A percentile compares a stretch with the other conserved stretches of the same genome.
Conservation (phyloP, 2,797 vertebrate genomes). For the Notoglanidium macrostoma region DNA sequence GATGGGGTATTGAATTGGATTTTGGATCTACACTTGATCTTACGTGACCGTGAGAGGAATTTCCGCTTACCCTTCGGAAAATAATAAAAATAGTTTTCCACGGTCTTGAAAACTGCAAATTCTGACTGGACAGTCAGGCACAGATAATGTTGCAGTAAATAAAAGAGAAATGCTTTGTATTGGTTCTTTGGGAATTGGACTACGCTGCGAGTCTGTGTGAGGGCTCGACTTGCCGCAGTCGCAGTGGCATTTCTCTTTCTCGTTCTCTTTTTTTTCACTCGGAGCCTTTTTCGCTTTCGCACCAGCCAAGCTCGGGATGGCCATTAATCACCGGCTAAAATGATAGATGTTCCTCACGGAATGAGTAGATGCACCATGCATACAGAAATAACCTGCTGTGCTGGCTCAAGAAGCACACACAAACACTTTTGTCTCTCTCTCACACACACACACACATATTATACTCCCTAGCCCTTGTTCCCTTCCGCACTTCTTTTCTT, state of each 20-base stretch:
- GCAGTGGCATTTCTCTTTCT: constrained; percentile 48
- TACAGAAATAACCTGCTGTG: constrained; percentile 76
- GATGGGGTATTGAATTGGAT: not conserved
- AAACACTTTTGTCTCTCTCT: constrained; percentile 42
- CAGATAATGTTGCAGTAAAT: constrained; percentile 6
- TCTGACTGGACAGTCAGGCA: not conserved
- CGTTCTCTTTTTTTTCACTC: constrained; percentile 25
- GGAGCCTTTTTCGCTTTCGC: constrained; percentile 52
- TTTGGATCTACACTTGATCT: not conserved
- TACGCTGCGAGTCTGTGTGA: constrained; percentile 10
- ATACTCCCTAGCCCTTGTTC: constrained; percentile 26
- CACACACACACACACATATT: constrained; percentile 11
- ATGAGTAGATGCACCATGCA: constrained; percentile 73
- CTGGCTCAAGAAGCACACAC: constrained; percentile 53
- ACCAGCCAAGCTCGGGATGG: constrained; percentile 69
- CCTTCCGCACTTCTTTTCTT: not conserved
- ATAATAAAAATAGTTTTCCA: not conserved
- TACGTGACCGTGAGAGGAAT: not conserved
- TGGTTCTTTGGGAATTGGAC: constrained; percentile 22
- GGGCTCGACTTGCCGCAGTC: constrained; percentile 25
- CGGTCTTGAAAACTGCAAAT: not conserved
- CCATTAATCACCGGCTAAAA: constrained; percentile 78
- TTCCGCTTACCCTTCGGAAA: not conserved
- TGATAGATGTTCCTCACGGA: constrained; percentile 78
- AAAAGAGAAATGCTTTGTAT: constrained; percentile 11